Percentiles rank a stretch among this genome's conserved stretches.
Conservation (phyloP, 2,888 invertebrate genomes). For the Hofmannophila pseudospretella region DNA sequence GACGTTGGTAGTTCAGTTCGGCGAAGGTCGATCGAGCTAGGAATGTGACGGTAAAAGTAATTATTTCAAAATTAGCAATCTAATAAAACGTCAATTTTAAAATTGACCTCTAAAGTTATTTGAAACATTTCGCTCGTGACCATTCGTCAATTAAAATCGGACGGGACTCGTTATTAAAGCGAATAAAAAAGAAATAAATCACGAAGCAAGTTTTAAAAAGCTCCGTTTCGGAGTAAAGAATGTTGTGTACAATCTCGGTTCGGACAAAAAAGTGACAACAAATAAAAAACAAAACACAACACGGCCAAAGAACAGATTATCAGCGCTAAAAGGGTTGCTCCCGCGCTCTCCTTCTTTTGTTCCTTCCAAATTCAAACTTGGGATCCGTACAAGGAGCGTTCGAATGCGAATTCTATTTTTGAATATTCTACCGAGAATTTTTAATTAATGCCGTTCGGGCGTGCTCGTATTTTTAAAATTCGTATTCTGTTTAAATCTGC, state of each 20-base stretch:
- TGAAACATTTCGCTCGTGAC: slow-evolving; percentile 56
- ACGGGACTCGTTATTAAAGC: slow-evolving; percentile 63
- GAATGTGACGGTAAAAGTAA: slow-evolving; percentile 8
- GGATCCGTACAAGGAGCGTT: slow-evolving; percentile 75
- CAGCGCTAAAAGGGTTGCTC: slow-evolving; percentile 79
- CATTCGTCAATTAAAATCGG: slow-evolving; percentile 73
- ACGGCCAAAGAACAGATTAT: slow-evolving; percentile 76
- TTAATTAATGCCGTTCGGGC: slow-evolving; percentile 75
- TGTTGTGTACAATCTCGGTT: slow-evolving; percentile 76
- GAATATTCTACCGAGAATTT: slow-evolving; percentile 79
- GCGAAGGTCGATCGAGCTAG: slow-evolving; percentile 2
- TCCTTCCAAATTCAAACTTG: slow-evolving; percentile 76
- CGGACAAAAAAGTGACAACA: slow-evolving; percentile 77
- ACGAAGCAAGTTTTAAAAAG: slow-evolving; percentile 68
- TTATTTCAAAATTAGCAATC: slow-evolving; percentile 7
- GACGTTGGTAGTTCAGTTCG: background rate
- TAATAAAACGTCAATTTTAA: slow-evolving; percentile 33
- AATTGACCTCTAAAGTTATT: slow-evolving; percentile 54
- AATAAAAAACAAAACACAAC: slow-evolving; percentile 68
- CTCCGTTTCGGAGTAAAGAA: slow-evolving; percentile 77
- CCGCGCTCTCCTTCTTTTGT: slow-evolving; percentile 75
- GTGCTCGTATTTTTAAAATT: slow-evolving; percentile 75
- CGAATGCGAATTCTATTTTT: slow-evolving; percentile 78
- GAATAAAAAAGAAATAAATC: slow-evolving; percentile 71
- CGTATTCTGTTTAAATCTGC: slow-evolving; percentile 75